phyloP scores from a whole-genome alignment of 2,888 invertebrate genomes.

The Philereme transversata region DNA sequence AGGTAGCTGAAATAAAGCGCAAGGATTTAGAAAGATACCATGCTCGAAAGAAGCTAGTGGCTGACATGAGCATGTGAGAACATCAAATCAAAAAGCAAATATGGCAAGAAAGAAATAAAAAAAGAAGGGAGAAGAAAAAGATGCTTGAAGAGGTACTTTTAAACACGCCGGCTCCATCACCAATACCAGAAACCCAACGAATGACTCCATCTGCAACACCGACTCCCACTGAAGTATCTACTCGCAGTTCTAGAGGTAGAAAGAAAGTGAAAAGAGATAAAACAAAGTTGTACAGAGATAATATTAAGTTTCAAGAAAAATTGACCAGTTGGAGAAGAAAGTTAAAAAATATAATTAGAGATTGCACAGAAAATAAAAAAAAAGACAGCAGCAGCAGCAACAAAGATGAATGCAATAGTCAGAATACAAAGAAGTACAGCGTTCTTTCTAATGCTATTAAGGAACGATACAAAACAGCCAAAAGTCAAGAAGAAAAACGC shows the following conservation, averaged over 20 bases:
- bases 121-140: conserved; percentile 31
- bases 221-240: conserved; percentile 14
- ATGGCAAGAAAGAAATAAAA: conserved; percentile 34
- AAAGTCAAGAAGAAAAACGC: conserved; percentile 21
- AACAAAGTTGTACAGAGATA: conserved; percentile 16
- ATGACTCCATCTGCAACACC: conserved; percentile 7
- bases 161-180: conserved; percentile 10
- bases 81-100: conserved; percentile 34
- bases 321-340: conserved; percentile 18
- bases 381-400: not conserved
- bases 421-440: conserved; percentile 11
- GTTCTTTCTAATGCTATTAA: conserved; percentile 26
- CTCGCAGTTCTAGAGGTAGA: conserved; percentile 21
- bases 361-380: not conserved
- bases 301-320: conserved; percentile 3
- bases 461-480: conserved; percentile 20
- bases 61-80: conserved; percentile 39
- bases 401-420: conserved; percentile 7
- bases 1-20: conserved; percentile 39
- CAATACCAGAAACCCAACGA: conserved; percentile 9
- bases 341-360: not conserved
- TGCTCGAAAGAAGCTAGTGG: conserved; percentile 40
- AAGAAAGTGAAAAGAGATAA: conserved; percentile 24
- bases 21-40: conserved; percentile 41
- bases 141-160: conserved; percentile 31